Percentiles rank a stretch among this genome's conserved stretches.
phyloP scores from a whole-genome alignment of 2,113 vertebrate species.

The Pachypanchax playfairii region DNA sequence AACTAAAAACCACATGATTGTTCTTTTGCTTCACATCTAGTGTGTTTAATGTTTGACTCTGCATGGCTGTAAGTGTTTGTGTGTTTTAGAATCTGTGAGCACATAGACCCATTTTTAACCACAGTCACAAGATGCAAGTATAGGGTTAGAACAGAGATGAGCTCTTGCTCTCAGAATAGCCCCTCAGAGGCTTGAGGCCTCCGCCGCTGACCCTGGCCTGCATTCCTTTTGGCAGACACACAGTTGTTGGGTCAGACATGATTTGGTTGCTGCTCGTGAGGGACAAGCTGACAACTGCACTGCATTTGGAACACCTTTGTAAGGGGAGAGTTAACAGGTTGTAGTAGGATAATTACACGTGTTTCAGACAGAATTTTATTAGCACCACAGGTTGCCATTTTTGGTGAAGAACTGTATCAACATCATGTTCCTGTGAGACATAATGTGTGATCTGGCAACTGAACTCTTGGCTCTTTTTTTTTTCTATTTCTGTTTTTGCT shows the following conservation, averaged over 20 bases:
- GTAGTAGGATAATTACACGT: too few relatives aligned
- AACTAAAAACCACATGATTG: constrained; percentile 16
- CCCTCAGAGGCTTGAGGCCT: constrained; percentile 71
- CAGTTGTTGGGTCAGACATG: constrained; percentile 77
- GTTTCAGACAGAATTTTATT: too few relatives aligned
- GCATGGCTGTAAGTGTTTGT: constrained; percentile 34
- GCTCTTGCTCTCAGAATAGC: constrained; percentile 80
- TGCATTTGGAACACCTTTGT: constrained; percentile 50
- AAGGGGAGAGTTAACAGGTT: constrained; percentile 46
- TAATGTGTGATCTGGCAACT: constrained; percentile 14
- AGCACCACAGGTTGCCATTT: too few relatives aligned
- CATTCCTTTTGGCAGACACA: constrained; percentile 78
- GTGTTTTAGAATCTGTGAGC: constrained; percentile 63
- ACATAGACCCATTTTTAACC: constrained; percentile 74
- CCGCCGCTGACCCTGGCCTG: constrained; percentile 69
- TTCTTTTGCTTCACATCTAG: constrained; percentile 36
- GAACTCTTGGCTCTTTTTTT: background rate
- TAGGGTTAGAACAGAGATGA: constrained; percentile 78
- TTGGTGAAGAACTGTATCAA: too few relatives aligned
- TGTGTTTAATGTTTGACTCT: constrained; percentile 47
- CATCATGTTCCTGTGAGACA: too few relatives aligned
- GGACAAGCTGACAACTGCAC: constrained; percentile 68
- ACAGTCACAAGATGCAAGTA: constrained; percentile 79
- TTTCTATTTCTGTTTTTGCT: constrained; percentile 1
- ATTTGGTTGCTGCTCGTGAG: constrained; percentile 57